Evolutionary conservation across 2,888 invertebrate species (phyloP).

Genomic region (Folsomia manolachei): DNA sequence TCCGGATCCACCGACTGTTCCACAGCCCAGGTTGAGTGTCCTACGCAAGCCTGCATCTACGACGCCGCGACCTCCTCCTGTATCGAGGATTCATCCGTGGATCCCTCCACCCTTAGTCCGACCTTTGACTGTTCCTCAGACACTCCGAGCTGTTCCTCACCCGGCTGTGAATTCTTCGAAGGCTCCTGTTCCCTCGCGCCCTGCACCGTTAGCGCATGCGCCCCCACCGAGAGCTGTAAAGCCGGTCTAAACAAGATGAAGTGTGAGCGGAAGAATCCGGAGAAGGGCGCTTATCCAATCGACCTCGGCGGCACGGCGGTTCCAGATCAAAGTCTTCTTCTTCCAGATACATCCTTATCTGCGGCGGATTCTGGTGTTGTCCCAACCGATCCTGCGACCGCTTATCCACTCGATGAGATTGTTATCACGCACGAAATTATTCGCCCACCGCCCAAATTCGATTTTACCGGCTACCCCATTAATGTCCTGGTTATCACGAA

Average conservation of each 20-base stretch:
- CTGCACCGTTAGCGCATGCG: neutral
- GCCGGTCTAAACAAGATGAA: neutral
- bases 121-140: neutral
- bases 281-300: neutral
- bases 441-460: neutral
- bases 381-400: neutral
- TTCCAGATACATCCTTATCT: too few species aligned
- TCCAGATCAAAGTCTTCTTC: too few species aligned
- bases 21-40: neutral
- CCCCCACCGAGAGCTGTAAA: neutral
- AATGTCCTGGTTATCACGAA: slow-evolving; percentile 12
- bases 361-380: too few species aligned
- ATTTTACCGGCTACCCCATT: slow-evolving; percentile 3
- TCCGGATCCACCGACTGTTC: neutral
- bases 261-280: neutral
- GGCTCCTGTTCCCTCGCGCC: neutral
- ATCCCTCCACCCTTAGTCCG: too few species aligned
- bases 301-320: too few species aligned
- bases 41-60: neutral
- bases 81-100: neutral
- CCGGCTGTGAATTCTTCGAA: neutral
- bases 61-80: neutral
- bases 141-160: neutral
- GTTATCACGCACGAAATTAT: neutral
- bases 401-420: neutral